Conservation (phyloP, 2,888 invertebrate genomes). For the Trichopoda pennipes region DNA sequence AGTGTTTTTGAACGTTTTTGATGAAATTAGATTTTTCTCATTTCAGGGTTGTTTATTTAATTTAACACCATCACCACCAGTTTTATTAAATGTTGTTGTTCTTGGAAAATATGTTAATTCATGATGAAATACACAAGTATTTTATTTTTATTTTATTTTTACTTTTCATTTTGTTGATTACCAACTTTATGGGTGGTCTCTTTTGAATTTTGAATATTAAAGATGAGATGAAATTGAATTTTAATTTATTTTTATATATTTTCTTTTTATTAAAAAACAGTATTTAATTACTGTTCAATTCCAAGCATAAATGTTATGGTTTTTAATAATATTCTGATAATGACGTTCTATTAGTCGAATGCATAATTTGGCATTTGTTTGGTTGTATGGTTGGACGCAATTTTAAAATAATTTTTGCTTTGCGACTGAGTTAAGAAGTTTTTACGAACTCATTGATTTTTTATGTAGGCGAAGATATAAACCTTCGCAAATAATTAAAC, state of each 20-base stretch:
- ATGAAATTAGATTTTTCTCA: not conserved
- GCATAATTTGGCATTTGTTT: too few relatives aligned
- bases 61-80: not conserved
- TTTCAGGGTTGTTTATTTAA: constrained; percentile 52
- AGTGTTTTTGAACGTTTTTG: constrained; percentile 24
- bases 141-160: too few relatives aligned
- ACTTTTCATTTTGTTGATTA: constrained; percentile 11
- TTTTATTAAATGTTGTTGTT: constrained; percentile 33
- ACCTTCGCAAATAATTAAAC: too few relatives aligned
- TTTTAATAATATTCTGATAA: too few relatives aligned
- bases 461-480: too few relatives aligned
- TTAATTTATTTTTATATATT: not conserved
- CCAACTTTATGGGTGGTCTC: constrained; percentile 56
- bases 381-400: too few relatives aligned
- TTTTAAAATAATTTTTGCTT: too few relatives aligned
- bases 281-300: not conserved
- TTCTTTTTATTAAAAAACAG: not conserved
- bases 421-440: too few relatives aligned
- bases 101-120: constrained; percentile 31
- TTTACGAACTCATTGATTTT: too few relatives aligned
- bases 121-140: constrained; percentile 45
- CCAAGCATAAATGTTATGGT: not conserved
- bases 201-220: not conserved
- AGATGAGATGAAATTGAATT: constrained; percentile 19
- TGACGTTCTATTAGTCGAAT: too few relatives aligned